Evolutionary conservation across 2,888 invertebrate species (phyloP).

Genomic region (Rhamnusium bicolor): DNA sequence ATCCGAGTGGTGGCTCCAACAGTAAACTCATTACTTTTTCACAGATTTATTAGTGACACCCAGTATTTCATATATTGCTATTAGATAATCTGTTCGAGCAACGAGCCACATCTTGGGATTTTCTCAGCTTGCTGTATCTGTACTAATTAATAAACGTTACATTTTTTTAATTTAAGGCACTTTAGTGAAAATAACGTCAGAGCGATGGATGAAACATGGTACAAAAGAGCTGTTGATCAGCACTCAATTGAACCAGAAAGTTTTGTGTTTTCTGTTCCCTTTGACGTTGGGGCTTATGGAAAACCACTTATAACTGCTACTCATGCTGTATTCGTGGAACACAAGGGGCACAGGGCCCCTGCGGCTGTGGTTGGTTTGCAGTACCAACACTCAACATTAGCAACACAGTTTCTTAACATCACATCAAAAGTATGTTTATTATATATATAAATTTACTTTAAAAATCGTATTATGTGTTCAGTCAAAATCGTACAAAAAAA

Average conservation of each 20-base stretch:
- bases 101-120: no score
- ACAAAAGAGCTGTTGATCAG: slow-evolving; percentile 92
- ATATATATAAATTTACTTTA: background rate
- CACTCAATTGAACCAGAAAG: slow-evolving; percentile 89
- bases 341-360: slow-evolving; percentile 87
- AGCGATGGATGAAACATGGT: slow-evolving; percentile 93
- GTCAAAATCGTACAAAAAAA: no score
- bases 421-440: slow-evolving; percentile 83
- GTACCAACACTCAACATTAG: slow-evolving; percentile 87
- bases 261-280: slow-evolving; percentile 92
- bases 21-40: no score
- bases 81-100: no score
- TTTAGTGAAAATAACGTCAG: slow-evolving; percentile 86
- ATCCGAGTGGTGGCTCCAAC: no score
- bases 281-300: slow-evolving; percentile 75
- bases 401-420: slow-evolving; percentile 86
- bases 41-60: no score
- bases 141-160: no score
- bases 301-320: slow-evolving; percentile 88
- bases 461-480: no score
- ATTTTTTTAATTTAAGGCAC: slow-evolving; percentile 73
- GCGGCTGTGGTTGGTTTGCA: slow-evolving; percentile 95
- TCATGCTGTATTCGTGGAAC: slow-evolving; percentile 90
- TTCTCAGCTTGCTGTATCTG: no score
- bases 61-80: no score